phyloP scores from a whole-genome alignment of 1,140 invertebrate genomes.

The Drosophila trapezifrons region DNA sequence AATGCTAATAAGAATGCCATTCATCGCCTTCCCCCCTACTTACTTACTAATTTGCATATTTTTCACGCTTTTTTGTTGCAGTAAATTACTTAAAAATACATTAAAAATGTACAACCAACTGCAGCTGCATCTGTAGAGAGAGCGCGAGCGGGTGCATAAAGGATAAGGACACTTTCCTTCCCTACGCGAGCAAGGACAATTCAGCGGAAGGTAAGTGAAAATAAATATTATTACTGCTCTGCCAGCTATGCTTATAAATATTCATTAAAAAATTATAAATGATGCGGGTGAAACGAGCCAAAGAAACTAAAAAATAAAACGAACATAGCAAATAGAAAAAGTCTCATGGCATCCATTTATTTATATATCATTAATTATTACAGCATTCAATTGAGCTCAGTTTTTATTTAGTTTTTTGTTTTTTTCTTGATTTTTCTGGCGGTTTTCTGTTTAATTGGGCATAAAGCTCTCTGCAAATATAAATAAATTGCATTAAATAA shows the following conservation, averaged over 20 bases:
- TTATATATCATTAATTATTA: slow-evolving; percentile 44
- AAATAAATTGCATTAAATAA: slow-evolving; percentile 59
- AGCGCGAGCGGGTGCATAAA: slow-evolving; percentile 17
- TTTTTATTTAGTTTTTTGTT: slow-evolving; percentile 19
- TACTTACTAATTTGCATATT: slow-evolving; percentile 65
- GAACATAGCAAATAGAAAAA: slow-evolving; percentile 7
- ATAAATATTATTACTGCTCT: slow-evolving; percentile 55
- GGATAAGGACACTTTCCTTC: slow-evolving; percentile 9
- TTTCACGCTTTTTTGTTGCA: slow-evolving; percentile 68
- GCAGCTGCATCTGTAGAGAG: slow-evolving; percentile 40
- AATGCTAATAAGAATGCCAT: slow-evolving; percentile 70
- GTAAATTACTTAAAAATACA: slow-evolving; percentile 77
- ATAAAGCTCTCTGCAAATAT: slow-evolving; percentile 43
- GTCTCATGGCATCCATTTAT: slow-evolving; percentile 13
- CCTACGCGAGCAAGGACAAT: slow-evolving; percentile 17
- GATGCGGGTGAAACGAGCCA: slow-evolving; percentile 11
- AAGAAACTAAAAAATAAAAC: background rate
- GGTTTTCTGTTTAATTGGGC: slow-evolving; percentile 45
- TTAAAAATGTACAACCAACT: slow-evolving; percentile 70
- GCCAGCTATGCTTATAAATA: slow-evolving; percentile 41
- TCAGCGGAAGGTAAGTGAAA: slow-evolving; percentile 58
- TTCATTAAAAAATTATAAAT: slow-evolving; percentile 57
- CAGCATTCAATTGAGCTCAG: slow-evolving; percentile 4
- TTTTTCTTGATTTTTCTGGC: background rate
- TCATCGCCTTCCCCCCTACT: background rate